Evolutionary conservation across 2,113 vertebrate genomes (phyloP).

Genomic region (Cynopterus brachyotis): DNA sequence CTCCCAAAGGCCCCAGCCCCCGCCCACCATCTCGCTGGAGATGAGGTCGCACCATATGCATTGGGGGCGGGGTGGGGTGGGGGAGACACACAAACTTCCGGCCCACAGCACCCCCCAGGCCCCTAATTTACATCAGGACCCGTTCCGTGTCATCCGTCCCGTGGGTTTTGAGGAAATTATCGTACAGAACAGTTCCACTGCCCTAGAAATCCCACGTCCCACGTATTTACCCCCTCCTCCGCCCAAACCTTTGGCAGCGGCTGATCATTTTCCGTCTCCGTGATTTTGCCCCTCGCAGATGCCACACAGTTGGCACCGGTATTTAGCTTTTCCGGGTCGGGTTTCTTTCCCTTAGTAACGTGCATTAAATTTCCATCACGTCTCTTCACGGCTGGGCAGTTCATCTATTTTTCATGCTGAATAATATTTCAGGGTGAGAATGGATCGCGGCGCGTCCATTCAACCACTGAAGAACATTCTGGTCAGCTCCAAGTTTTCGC

Average conservation of each 20-base stretch:
- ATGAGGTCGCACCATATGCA: not conserved
- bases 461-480: not conserved
- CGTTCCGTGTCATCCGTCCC: not conserved
- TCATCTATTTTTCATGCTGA: not conserved
- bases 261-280: not conserved
- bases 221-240: not conserved
- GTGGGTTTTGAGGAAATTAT: not conserved
- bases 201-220: not conserved
- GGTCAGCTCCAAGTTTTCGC: not conserved
- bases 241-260: not conserved
- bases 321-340: accelerated
- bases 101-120: not conserved
- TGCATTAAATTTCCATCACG: accelerated
- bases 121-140: not conserved
- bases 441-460: not conserved
- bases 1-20: no score
- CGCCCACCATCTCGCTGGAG: not conserved
- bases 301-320: not conserved
- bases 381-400: not conserved
- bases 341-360: not conserved
- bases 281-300: not conserved
- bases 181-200: not conserved
- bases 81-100: no score
- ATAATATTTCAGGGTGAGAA: not conserved
- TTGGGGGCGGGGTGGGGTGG: not conserved